Conservation (phyloP, 1,140 invertebrate species). For the Potamilus streckersoni region DNA sequence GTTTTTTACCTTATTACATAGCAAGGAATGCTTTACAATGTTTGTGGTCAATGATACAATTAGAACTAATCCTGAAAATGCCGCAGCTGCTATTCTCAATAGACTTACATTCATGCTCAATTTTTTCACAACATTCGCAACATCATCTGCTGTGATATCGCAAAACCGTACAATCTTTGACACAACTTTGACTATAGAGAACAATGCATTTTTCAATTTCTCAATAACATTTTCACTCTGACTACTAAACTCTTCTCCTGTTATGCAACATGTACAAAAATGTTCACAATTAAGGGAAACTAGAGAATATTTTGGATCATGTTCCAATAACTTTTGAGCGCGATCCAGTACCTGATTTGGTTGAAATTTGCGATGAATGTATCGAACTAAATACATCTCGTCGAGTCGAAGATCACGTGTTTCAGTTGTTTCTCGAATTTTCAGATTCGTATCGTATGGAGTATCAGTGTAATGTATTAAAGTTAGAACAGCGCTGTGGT, state of each 20-base stretch:
- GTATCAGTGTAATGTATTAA: conserved; percentile 11
- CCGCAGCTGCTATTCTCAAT: background rate
- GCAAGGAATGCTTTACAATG: background rate
- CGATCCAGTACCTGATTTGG: background rate
- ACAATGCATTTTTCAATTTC: background rate
- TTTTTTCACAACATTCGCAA: background rate
- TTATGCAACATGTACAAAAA: conserved; percentile 18
- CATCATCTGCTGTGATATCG: conserved; percentile 3
- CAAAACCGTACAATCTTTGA: background rate
- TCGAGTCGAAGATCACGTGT: background rate
- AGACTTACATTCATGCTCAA: no score
- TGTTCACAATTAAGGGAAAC: conserved; percentile 16
- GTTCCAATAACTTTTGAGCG: conserved; percentile 1
- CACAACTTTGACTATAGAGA: background rate
- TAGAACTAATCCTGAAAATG: background rate
- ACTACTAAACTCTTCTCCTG: conserved; percentile 4
- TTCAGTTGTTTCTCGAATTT: conserved; percentile 5
- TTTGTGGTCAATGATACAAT: background rate
- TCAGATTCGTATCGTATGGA: background rate
- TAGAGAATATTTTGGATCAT: background rate
- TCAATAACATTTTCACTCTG: background rate
- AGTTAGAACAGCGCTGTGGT: background rate
- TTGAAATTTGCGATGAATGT: background rate
- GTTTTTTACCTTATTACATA: background rate
- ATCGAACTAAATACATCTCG: conserved; percentile 13